Evolutionary conservation across 2,113 vertebrate species (phyloP).

Genomic region (Perca schrenkii): DNA sequence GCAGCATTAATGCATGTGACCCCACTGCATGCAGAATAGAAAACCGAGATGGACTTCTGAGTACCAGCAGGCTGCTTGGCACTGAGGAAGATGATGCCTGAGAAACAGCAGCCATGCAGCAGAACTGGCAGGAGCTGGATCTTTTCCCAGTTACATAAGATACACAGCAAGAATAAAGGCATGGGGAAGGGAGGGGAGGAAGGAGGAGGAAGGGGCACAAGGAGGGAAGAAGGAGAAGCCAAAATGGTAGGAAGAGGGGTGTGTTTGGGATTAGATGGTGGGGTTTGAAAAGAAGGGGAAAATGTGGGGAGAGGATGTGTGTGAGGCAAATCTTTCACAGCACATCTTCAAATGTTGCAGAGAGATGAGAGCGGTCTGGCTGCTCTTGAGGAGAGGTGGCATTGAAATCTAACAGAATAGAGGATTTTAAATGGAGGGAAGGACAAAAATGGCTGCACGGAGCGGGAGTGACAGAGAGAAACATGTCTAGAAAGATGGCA

Average conservation of each 20-base stretch:
- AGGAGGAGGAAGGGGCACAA: slow-evolving; percentile 19
- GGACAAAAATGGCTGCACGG: slow-evolving; percentile 62
- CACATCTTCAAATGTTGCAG: slow-evolving; percentile 60
- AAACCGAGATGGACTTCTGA: slow-evolving; percentile 41
- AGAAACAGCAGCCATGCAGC: slow-evolving; percentile 73
- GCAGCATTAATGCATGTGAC: slow-evolving; percentile 31
- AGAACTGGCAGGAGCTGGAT: slow-evolving; percentile 79
- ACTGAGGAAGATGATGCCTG: slow-evolving; percentile 57
- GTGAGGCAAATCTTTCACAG: slow-evolving; percentile 54
- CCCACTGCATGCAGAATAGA: slow-evolving; percentile 28
- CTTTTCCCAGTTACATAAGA: slow-evolving; percentile 80
- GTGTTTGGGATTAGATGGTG: slow-evolving; percentile 41
- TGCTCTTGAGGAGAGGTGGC: slow-evolving; percentile 38
- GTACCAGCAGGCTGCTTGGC: slow-evolving; percentile 55
- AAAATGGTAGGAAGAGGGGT: slow-evolving; percentile 64
- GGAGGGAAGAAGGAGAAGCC: slow-evolving; percentile 41
- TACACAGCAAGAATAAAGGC: slow-evolving; percentile 67
- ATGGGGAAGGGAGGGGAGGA: neutral
- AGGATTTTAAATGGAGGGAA: slow-evolving; percentile 58
- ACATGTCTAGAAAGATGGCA: slow-evolving; percentile 54
- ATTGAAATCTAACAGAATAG: slow-evolving; percentile 42
- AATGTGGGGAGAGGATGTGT: slow-evolving; percentile 17
- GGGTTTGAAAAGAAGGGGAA: slow-evolving; percentile 24
- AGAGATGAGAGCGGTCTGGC: slow-evolving; percentile 14
- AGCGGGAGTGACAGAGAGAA: slow-evolving; percentile 61